Evolutionary conservation across 2,113 vertebrate species (phyloP).

Genomic region (Hippocampus barbouri): DNA sequence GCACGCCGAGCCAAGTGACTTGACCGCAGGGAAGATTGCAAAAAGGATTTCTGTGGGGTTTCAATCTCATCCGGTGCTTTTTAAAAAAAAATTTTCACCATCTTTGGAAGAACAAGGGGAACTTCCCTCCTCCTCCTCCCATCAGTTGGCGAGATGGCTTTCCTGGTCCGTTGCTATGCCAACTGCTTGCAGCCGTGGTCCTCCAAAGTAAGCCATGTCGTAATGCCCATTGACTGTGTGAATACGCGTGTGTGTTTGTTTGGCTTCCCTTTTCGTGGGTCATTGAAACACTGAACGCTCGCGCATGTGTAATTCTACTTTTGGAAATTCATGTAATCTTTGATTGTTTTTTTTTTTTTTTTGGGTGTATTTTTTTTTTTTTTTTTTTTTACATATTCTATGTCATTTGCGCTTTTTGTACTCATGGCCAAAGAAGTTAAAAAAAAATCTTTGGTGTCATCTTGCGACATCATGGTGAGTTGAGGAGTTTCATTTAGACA

Average conservation of each 20-base stretch:
- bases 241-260: background rate
- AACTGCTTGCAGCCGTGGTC: slow-evolving; percentile 99
- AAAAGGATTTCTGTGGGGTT: slow-evolving; percentile 18
- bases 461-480: background rate
- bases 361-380: too few species aligned
- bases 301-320: background rate
- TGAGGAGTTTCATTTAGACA: background rate
- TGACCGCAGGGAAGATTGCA: background rate
- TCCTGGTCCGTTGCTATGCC: slow-evolving; percentile 99
- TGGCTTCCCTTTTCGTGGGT: slow-evolving; percentile 4
- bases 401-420: background rate
- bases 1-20: background rate
- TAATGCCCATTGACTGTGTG: slow-evolving; percentile 46
- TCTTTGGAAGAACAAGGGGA: slow-evolving; percentile 65
- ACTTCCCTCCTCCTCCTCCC: slow-evolving; percentile 76
- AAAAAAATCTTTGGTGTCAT: background rate
- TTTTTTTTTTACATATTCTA: too few species aligned
- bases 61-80: background rate
- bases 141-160: slow-evolving; percentile 85
- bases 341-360: background rate
- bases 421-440: background rate
- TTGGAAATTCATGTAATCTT: background rate
- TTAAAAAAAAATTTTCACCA: slow-evolving; percentile 5
- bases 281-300: slow-evolving; percentile 9
- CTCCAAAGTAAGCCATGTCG: slow-evolving; percentile 94